Evolutionary conservation across 1,140 invertebrate genomes (phyloP), one percentile per base, ranked within the genome.

Genomic region (Chironomus striatipennis): DNA sequence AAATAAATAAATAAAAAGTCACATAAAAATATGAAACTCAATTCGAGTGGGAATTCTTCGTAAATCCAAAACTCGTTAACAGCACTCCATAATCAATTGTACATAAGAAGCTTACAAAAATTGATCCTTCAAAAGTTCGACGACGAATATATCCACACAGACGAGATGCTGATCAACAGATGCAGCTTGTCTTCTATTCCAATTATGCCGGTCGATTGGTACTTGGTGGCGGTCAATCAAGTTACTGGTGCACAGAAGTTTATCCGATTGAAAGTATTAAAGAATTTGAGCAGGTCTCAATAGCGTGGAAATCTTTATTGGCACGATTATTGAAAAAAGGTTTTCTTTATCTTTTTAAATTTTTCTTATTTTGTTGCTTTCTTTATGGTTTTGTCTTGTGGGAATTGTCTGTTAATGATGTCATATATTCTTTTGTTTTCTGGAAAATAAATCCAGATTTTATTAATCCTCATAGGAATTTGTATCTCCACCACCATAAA

Each of bases 231-330:
- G 73, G 57, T 43, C 74, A 80, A 81, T 77, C 75, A 76, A 67
- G 79, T 81, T 75, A 88, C 88, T 80, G 86, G 87, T 74, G 86
- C 87, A 75, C 80, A 80, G 87, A 88, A 77, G 87, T 90, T 77
- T 92, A 93, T 83, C 87, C 89, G 34, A 85, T 90, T 78, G 90
- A 92, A 80, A 88, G 92, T 78, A 94, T 94, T 83, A 92, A 92
- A 84, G 92, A 94, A 81, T 94, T 94, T 82, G 91, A 92, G 77
- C 84, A 88, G 64, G 87, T 91, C 78, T 89, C 90, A 77, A 88
- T 89, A 73, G 86, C 86, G 34, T 90, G 90, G 85, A 91, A 90
- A 81, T 86, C 88, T 78, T 88, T 89, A 81, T 85, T 92, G 75
- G 87, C 87, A 75, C 88, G 91, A 80, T 84, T 88, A 77, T 84